Evolutionary conservation across 2,113 vertebrate species (phyloP).

Genomic region (Anarrhichthys ocellatus): DNA sequence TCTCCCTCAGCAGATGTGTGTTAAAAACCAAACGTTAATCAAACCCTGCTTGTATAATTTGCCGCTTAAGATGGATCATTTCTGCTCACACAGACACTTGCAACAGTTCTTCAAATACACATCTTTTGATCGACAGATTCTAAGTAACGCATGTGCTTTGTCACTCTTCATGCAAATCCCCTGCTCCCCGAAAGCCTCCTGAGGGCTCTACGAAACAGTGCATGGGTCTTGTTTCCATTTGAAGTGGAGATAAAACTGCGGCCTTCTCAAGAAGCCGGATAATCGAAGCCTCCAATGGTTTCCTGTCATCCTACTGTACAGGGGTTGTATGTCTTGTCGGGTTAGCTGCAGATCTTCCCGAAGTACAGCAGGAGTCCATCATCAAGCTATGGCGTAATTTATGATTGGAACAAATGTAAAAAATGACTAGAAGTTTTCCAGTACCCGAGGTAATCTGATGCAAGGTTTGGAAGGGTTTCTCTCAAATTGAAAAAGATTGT

Average conservation of each 20-base stretch:
- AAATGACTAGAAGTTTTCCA: background rate
- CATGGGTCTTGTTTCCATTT: background rate
- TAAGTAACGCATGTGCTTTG: background rate
- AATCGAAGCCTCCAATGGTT: conserved; percentile 9
- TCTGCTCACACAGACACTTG: no score
- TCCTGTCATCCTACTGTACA: background rate
- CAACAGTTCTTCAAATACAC: conserved; percentile 8
- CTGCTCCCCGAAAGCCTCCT: background rate
- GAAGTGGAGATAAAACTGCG: background rate
- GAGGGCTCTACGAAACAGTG: background rate
- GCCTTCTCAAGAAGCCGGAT: background rate
- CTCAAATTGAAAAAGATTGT: background rate
- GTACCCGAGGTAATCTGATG: background rate
- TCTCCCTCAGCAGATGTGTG: background rate
- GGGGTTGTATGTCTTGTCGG: background rate
- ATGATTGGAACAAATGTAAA: background rate
- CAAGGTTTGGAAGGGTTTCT: background rate
- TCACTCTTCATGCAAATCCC: background rate
- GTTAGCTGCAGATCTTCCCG: background rate
- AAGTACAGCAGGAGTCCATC: background rate
- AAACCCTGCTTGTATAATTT: background rate
- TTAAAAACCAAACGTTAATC: background rate
- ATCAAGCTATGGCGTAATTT: background rate
- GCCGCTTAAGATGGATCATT: background rate
- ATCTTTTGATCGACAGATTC: background rate